Conservation (phyloP, 2,888 invertebrate species). For the Hybos culiciformis region DNA sequence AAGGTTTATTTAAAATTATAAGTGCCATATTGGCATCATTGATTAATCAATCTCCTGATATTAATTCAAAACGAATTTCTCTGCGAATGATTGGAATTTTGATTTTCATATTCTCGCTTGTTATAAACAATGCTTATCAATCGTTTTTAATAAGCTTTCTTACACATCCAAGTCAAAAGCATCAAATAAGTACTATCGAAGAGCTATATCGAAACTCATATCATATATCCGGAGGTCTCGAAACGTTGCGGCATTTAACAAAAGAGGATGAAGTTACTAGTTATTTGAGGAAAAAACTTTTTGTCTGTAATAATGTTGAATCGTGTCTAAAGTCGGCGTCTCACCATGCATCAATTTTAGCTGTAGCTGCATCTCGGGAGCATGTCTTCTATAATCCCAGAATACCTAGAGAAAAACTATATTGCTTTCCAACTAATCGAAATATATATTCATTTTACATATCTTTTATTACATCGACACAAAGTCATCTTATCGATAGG, state of each 20-base stretch:
- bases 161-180: conserved; percentile 26
- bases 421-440: conserved; percentile 29
- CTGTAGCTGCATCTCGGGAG: conserved; percentile 29
- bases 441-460: conserved; percentile 31
- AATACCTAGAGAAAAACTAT: conserved; percentile 25
- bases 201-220: conserved; percentile 24
- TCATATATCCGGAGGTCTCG: conserved; percentile 27
- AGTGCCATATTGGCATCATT: conserved; percentile 2
- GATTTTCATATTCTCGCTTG: conserved; percentile 17
- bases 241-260: conserved; percentile 25
- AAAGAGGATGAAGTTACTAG: conserved; percentile 26
- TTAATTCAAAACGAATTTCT: background rate
- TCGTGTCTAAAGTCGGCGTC: conserved; percentile 25
- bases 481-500: conserved; percentile 28
- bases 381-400: conserved; percentile 29
- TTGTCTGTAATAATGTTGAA: conserved; percentile 28
- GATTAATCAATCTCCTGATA: conserved; percentile 5
- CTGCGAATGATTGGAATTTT: conserved; percentile 11
- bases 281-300: conserved; percentile 27
- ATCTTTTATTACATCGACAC: conserved; percentile 28
- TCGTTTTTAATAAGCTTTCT: conserved; percentile 29
- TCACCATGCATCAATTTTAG: conserved; percentile 20
- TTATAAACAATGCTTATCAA: conserved; percentile 29
- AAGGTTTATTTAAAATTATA: background rate
- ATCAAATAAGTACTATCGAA: conserved; percentile 24